Evolutionary conservation across 2,797 vertebrate genomes (phyloP), one percentile per base, ranked within the genome.

Genomic region (Pseudochaenichthys georgianus): DNA sequence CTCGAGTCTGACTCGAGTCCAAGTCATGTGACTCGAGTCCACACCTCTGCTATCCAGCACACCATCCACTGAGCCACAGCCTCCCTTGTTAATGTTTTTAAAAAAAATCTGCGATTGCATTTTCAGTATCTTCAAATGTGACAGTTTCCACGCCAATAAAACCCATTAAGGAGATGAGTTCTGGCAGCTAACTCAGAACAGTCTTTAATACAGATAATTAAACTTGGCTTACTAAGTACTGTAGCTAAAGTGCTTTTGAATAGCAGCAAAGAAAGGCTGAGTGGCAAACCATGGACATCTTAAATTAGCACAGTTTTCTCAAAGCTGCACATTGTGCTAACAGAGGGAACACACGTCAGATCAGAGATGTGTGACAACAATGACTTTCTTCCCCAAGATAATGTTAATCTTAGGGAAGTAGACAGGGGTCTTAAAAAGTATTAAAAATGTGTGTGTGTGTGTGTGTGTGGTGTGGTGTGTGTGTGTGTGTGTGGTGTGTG

Each of bases 101-200:
- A 28, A 3, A 28, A 70, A 70, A 58, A 64, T 75, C 53, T 16
- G 9, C 71, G 59, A 67, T 74, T 67, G 38, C 42, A 42, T 72
- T 74, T 81, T 70, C 61, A 69, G 45, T 10, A 9, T 70, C 59
- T 62, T 67, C 8, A 64, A n/a, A 55, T 77, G 17, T 75, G 54
- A 70, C 72, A 38, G 69, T 66, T 85, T 75, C 65, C 47, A 53
- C 45, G 64, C 52, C 50, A 68, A n/a, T 61, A 52, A 57, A 77
- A 66, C 19, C 62, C 62, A 55, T 80, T 78, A 66, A 60, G 16
- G 53, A 10, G 62, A 72, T 54, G 42, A 16, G 23, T 41, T 64
- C 64, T 73, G 74, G 72, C 76, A 70, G 69, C 28, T 51, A n/a
- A 50, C n/a, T 57, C 41, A 60, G 52, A 28, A 28, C 28, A 28